Evolutionary conservation across 2,113 vertebrate species (phyloP), one percentile per base, ranked within the genome.

Genomic region (Scolopax mira): DNA sequence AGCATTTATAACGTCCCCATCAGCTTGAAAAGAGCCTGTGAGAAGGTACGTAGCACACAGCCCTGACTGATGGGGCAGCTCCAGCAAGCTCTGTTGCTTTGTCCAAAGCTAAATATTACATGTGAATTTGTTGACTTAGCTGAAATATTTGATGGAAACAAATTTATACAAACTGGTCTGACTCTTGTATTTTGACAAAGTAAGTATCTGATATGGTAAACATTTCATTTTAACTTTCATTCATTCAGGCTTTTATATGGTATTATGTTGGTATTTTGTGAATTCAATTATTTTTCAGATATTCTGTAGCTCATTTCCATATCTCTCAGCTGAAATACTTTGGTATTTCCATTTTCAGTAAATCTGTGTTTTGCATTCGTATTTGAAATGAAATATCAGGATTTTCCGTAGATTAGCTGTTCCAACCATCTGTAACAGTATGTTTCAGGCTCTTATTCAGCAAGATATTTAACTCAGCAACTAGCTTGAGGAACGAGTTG

Each of bases 171-270:
- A 94, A 93, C 27, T 5, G 3, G 24, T 71, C 52, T 90, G 48
- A 78, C 69, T 84, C 62, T 60, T 42, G 15, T 55, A 67, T 86
- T 90, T 93, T 84, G 77, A 83, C 62, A 80, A 91, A 81, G 41
- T 62, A 89, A 88, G 58, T 89, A 84, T 70, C 95, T 90, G 77
- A 81, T 89, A 92, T 55, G 72, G 66, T 64, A 96, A 95, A 90
- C 24, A 80, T 81, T 94, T 93, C 15, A 62, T 88, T 97, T 93
- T 86, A 78, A 88, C 61, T 93, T 95, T 62, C 58, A 88, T 88
- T 86, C 65, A 74, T 74, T 90, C 18, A 5, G 39, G 77, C 30
- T 89, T 95, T 96, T 90, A 48, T 67, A 81, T 4, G 12, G 22
- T 83, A 80, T 78, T 90, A 74, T 60, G 72, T 74, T 90, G 46